Evolutionary conservation across 2,113 vertebrate species (phyloP).

Genomic region (Balaeniceps rex): DNA sequence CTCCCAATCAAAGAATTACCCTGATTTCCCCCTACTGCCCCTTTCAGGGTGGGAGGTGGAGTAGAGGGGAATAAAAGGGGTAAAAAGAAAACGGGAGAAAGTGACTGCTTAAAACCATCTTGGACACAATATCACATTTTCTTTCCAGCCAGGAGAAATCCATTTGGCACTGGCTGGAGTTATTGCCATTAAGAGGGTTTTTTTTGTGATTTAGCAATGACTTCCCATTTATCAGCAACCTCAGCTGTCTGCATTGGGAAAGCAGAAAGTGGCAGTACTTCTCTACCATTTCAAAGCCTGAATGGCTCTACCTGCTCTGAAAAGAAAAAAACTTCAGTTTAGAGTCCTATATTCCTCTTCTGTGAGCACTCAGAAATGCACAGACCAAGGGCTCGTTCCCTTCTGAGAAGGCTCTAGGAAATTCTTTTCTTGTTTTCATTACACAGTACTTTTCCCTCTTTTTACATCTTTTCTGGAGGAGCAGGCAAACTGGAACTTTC

Average conservation of each 20-base stretch:
- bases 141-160: neutral
- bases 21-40: neutral
- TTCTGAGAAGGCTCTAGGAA: neutral
- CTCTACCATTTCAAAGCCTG: neutral
- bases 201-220: neutral
- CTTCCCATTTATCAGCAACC: neutral
- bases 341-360: neutral
- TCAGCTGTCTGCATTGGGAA: neutral
- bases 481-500: neutral
- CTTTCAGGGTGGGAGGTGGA: neutral
- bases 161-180: neutral
- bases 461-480: neutral
- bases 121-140: neutral
- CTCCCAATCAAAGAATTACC: neutral
- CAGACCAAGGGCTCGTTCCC: neutral
- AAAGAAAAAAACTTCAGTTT: neutral
- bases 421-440: neutral
- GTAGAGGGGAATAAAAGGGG: rapidly evolving
- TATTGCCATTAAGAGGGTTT: neutral
- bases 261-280: neutral
- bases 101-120: neutral
- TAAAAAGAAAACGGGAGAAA: neutral
- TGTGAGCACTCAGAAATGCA: neutral
- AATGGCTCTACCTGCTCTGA: neutral
- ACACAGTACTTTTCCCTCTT: neutral